Conservation (phyloP, 2,797 vertebrate genomes). For the Oreortyx pictus region DNA sequence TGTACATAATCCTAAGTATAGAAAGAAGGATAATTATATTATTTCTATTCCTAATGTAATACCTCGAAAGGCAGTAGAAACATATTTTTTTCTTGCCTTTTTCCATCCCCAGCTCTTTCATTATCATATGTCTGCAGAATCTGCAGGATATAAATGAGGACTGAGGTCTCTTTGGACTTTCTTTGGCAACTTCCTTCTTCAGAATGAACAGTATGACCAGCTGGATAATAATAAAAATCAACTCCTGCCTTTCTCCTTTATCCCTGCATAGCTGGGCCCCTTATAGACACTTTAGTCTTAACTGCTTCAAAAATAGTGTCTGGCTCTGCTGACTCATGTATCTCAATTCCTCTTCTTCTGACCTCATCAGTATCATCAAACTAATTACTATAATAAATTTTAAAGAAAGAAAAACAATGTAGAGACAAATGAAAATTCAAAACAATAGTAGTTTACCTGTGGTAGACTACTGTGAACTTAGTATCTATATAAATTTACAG, state of each 20-base stretch:
- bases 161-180: neutral
- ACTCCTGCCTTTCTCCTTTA: neutral
- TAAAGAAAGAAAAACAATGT: neutral
- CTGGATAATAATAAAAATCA: neutral
- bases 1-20: rapidly evolving
- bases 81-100: neutral
- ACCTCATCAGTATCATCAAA: neutral
- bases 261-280: neutral
- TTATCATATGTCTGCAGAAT: neutral
- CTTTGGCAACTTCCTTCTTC: neutral
- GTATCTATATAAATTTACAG: neutral
- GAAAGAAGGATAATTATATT: neutral
- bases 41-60: neutral
- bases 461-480: neutral
- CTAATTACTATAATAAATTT: neutral
- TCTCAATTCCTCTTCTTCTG: neutral
- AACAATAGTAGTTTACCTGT: neutral
- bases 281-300: neutral
- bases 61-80: neutral
- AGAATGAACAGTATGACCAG: neutral
- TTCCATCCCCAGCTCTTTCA: neutral
- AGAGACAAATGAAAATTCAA: neutral
- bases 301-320: neutral
- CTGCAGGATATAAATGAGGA: neutral
- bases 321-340: neutral